Percentiles rank a stretch among this genome's conserved stretches.
Conservation (phyloP, 2,797 vertebrate genomes). For the Spizella passerina region DNA sequence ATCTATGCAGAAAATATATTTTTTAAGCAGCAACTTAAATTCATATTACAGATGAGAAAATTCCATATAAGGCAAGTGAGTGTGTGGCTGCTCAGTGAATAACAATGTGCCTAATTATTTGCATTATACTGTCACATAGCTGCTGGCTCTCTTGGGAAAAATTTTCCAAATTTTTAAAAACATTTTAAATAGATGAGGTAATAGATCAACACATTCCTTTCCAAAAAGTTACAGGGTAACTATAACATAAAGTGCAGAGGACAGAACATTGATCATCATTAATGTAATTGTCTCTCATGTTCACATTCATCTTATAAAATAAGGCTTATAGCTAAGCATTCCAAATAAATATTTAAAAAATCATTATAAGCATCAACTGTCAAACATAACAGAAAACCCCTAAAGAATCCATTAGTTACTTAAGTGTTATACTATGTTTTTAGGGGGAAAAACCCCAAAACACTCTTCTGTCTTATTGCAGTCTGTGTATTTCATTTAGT, state of each 20-base stretch:
- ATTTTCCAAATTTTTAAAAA: conserved; percentile 73
- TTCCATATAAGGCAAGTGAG: conserved; percentile 68
- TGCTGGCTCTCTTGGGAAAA: conserved; percentile 67
- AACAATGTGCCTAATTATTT: conserved; percentile 72
- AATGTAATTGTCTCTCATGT: not conserved
- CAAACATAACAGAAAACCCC: not conserved
- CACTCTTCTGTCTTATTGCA: not conserved
- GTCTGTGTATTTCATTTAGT: not conserved
- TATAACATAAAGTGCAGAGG: not conserved
- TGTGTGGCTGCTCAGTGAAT: conserved; percentile 11
- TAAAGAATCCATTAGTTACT: not conserved
- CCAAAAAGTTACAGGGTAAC: conserved; percentile 8
- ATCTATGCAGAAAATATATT: not conserved
- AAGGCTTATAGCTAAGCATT: not conserved
- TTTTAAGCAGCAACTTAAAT: not conserved
- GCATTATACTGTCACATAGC: conserved; percentile 59
- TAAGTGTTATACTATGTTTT: not conserved
- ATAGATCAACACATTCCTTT: conserved; percentile 63
- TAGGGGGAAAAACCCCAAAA: too few species aligned
- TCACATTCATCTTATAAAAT: not conserved
- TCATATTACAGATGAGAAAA: conserved; percentile 24
- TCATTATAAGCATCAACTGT: not conserved
- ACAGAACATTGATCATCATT: not conserved
- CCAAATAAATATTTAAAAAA: not conserved
- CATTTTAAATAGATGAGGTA: conserved; percentile 76